Conservation (phyloP, 2,113 vertebrate species). For the Lepus timidus region DNA sequence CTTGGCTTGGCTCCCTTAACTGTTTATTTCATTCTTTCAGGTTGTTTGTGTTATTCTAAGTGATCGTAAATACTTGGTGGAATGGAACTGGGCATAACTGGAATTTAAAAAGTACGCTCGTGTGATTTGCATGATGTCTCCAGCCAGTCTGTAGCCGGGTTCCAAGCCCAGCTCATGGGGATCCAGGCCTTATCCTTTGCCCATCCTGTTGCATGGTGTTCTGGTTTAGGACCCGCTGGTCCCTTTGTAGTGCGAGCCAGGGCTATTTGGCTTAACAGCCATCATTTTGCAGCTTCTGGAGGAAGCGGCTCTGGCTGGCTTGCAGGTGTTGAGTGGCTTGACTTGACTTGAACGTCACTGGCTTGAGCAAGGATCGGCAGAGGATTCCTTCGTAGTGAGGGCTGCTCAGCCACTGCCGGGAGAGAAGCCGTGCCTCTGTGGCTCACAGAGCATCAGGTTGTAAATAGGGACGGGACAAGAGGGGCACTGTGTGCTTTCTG, state of each 20-base stretch:
- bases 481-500: fast-evolving
- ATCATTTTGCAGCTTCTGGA: neutral
- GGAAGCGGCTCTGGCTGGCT: neutral
- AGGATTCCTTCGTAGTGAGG: neutral
- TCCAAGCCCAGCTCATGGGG: neutral
- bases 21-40: conserved; percentile 47
- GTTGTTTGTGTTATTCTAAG: conserved; percentile 19
- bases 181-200: neutral
- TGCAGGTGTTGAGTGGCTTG: neutral
- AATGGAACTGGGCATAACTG: neutral
- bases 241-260: neutral
- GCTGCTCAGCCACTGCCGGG: neutral
- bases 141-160: neutral
- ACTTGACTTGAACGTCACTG: neutral
- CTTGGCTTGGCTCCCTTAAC: neutral
- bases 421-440: neutral
- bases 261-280: neutral
- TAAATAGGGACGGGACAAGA: neutral
- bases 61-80: neutral
- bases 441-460: neutral
- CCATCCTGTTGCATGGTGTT: fast-evolving
- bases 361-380: neutral
- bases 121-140: neutral
- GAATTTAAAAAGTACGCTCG: neutral
- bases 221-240: neutral